Base-by-base conservation (phyloP, 2,113 vertebrate species). In the Petrocephalus microphthalmus region DNA sequence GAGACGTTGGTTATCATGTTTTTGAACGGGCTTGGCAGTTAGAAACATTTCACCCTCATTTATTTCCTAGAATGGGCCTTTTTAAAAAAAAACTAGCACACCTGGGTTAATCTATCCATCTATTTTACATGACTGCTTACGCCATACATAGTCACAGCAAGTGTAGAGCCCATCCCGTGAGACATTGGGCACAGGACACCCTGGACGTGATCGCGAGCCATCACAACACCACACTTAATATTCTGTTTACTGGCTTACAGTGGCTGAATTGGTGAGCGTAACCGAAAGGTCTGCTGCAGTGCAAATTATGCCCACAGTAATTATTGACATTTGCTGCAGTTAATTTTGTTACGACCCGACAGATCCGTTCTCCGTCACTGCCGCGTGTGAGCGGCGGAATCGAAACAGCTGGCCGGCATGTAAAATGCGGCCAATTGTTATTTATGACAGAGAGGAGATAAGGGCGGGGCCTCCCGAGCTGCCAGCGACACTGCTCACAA, bases 361-460 rank as follows among this genome's bases (percentile, higher is more conserved):
- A 85, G 52, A 85, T 56, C 15, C 4, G 33, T 85, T 85, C 56
- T 37, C 25, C 7, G 20, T 7, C 6, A n/a, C 22, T 3, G n/a
- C 51, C 33, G 33, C 56, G n/a, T 85, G 51, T 37, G 54, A 85
- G 33, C 1, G 13, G 47, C 22, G 56, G 29, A 19, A 71, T 33
- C 51, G 15, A 82, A 82, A 82, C 22, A 81, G 53, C 49, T 56
- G 29, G 33, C 81, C 25, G n/a, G 49, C 71, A 82, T n/a, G n/a
- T 37, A 56, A 85, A 56, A 49, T 47, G 19, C 60, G 19, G 17
- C 13, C 11, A 74, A 88, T 88, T 81, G 87, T 54, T 56, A 56
- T 88, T 88, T 57, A 88, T 88, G 42, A 84, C 37, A 25, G 33
- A 84, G 87, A 37, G 19, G 15, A 22, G 53, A 84, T 74, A 54